Evolutionary conservation across 2,113 vertebrate genomes (phyloP), one percentile per base, ranked within the genome.

Genomic region (Prochilodus magdalenae): DNA sequence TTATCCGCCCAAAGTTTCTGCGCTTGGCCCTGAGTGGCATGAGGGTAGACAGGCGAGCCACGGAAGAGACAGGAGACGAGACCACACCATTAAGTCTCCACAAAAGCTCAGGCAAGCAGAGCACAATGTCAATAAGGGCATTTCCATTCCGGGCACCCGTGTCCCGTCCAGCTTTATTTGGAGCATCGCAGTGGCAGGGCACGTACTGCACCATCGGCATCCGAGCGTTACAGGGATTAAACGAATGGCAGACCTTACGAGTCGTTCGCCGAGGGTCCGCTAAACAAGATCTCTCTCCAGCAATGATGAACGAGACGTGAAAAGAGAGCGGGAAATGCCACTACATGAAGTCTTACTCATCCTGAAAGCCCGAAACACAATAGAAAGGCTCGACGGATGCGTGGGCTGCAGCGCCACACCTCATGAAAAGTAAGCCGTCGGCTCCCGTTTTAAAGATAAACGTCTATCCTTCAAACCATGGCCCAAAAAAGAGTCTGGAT

Each of bases 11-110:
- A 77, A n/a, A n/a, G n/a, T n/a, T n/a, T n/a, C n/a, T n/a, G n/a
- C n/a, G n/a, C n/a, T n/a, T n/a, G 86, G 86, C 81, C 82, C 84
- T 66, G 81, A 86, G 87, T 86, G 80, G 83, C 86, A 82, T 77
- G 81, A 70, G 86, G 84, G 75, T 73, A 87, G 88, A 89, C 85
- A 89, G 84, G 73, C 83, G 11, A 89, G 86, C 88, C 89, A 86
- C 86, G 82, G 86, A 85, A 84, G 86, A 89, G 88, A 88, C 75
- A 84, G 86, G 85, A 88, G 87, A 90, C 80, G 87, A 88, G 85
- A 88, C 57, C 27, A 55, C 66, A 47, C 86, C 89, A 90, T 91
- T 90, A 90, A 87, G 83, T 89, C 81, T 76, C 83, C 8, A 29
- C 81, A 77, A 82, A 89, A 72, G 88, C 83, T 90, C 36, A 70